Base-by-base conservation (phyloP, 2,113 vertebrate genomes). In the Plecotus auritus region DNA sequence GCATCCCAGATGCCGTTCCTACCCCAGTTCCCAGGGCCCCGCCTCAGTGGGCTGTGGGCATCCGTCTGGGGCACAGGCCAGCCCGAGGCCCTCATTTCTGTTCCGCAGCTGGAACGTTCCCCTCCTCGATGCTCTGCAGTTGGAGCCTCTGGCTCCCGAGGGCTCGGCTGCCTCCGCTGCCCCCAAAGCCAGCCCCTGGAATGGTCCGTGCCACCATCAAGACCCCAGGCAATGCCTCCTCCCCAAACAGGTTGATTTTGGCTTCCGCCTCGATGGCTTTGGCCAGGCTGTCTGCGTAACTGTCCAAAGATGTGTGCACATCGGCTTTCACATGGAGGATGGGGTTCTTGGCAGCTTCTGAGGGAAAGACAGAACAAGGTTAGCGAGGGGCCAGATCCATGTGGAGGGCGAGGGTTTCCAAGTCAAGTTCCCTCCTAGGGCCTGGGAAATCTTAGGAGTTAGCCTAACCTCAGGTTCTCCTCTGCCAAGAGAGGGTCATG, bases 121-220 rank as follows among this genome's bases (percentile, higher is more conserved):
- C 99, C 98, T 99, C 99, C 54, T 99, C 99, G 0, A 99, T 99
- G 96, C 99, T 99, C 97, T 99, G 99, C 98, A 99, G 95, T 96
- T 99, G 98, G 86, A 99, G 98, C 97, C 99, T 99, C 97, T 99
- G 99, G 30, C 98, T 98, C 6, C 98, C 98, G 12, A 98, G 98
- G 87, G 98, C 98, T 35, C 99, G 98, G 92, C 98, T 98, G 20
- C 97, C 98, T 85, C 98, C 98, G 22, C 97, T 98, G 0, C 97
- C 74, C 32, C 90, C 98, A 20, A 95, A 76, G 20, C 86, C 94
- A 13, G 88, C 90, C 49, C 97, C 98, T 0, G 97, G 94, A 18
- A 95, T 67, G 7, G 98, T 92, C 86, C 99, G 97, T 0, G 70
- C 88, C 0, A 97, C 95, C 11, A 99, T 97, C 70, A 99, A 86